Evolutionary conservation across 2,797 vertebrate genomes (phyloP).

Genomic region (Huso huso): DNA sequence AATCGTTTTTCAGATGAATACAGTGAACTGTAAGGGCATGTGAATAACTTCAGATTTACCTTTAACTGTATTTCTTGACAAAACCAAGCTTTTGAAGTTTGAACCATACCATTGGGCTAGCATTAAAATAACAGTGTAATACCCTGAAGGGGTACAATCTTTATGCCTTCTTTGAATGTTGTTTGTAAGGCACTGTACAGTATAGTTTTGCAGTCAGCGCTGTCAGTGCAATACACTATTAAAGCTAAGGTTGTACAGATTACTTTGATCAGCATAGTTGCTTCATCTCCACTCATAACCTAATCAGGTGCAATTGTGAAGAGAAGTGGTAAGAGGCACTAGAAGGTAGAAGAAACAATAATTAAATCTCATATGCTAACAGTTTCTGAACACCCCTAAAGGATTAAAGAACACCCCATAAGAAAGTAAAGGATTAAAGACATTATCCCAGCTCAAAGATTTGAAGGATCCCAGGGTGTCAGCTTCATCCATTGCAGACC

Average conservation of each 20-base stretch:
- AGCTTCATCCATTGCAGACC: too few species aligned
- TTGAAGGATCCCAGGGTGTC: too few species aligned
- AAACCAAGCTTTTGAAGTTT: neutral
- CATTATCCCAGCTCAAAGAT: too few species aligned
- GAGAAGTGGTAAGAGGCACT: conserved; percentile 2
- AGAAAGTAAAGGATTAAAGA: too few species aligned
- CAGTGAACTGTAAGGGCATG: neutral
- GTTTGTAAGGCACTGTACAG: too few species aligned
- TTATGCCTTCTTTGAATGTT: neutral
- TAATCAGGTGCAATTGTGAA: neutral
- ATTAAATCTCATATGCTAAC: conserved; percentile 1
- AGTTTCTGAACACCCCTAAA: too few species aligned
- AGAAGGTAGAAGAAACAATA: conserved; percentile 5
- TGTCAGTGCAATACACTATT: conserved; percentile 2
- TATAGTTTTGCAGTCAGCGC: too few species aligned
- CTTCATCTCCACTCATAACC: neutral
- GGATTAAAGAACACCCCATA: too few species aligned
- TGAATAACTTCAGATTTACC: neutral
- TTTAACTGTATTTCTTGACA: neutral
- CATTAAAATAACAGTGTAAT: conserved; percentile 9
- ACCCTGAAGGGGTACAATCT: conserved; percentile 2
- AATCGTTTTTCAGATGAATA: neutral
- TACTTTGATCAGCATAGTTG: neutral
- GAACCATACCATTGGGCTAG: conserved; percentile 4
- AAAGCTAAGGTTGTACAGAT: neutral